Evolutionary conservation across 2,113 vertebrate species (phyloP).

Genomic region (Rallus limicola): DNA sequence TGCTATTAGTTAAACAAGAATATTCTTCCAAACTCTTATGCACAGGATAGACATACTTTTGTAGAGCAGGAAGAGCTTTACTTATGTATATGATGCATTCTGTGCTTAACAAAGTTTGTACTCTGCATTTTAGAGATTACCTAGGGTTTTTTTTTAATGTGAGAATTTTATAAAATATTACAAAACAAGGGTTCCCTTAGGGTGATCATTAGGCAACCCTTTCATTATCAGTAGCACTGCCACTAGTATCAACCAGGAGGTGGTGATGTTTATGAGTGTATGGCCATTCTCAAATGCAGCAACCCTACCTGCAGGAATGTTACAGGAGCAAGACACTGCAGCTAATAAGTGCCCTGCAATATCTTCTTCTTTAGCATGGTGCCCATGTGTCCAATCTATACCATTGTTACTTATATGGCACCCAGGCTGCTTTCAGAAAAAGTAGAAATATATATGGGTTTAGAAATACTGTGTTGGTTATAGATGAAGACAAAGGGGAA

Average conservation of each 20-base stretch:
- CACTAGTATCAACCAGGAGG: neutral
- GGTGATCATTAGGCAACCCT: neutral
- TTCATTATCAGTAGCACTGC: neutral
- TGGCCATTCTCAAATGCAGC: neutral
- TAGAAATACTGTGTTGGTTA: neutral
- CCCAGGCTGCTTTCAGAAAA: neutral
- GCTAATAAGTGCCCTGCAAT: neutral
- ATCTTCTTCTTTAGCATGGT: neutral
- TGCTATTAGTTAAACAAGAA: neutral
- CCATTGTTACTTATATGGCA: fast-evolving
- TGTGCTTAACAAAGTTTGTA: neutral
- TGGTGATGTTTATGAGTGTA: neutral
- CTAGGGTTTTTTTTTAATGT: neutral
- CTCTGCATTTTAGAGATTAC: neutral
- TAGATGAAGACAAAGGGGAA: neutral
- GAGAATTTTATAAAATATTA: neutral
- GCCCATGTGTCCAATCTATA: neutral
- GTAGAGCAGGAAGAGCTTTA: neutral
- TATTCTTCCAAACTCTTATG: neutral
- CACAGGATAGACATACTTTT: neutral
- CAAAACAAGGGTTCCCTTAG: neutral
- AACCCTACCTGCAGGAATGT: neutral
- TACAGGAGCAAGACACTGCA: neutral
- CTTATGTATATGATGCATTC: neutral
- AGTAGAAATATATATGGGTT: neutral